Evolutionary conservation across 1,140 invertebrate genomes (phyloP).

Genomic region (Bombus cullumanus): DNA sequence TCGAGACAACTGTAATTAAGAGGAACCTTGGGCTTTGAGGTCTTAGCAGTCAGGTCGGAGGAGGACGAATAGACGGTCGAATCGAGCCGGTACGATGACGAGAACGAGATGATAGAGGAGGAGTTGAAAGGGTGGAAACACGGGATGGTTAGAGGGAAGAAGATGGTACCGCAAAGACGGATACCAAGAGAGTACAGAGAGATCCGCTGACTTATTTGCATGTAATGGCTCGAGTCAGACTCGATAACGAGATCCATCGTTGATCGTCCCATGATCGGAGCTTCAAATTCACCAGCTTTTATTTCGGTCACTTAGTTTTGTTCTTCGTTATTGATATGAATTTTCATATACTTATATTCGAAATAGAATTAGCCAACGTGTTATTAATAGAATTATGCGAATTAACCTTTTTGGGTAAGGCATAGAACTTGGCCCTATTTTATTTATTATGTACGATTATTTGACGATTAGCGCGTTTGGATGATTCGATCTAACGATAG

Average conservation of each 20-base stretch:
- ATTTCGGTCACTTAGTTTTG: background rate
- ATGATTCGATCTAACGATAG: background rate
- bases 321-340: background rate
- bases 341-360: background rate
- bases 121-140: slow-evolving; percentile 40
- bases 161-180: slow-evolving; percentile 62
- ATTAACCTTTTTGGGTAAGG: background rate
- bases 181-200: slow-evolving; percentile 70
- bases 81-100: slow-evolving; percentile 8
- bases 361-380: background rate
- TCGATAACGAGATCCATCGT: slow-evolving; percentile 62
- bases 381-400: background rate
- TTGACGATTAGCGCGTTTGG: background rate
- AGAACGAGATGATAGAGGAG: slow-evolving; percentile 44
- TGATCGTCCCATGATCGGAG: slow-evolving; percentile 1
- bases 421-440: background rate
- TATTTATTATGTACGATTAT: background rate
- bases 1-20: slow-evolving; percentile 83
- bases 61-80: slow-evolving; percentile 41
- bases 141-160: slow-evolving; percentile 18
- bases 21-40: slow-evolving; percentile 79
- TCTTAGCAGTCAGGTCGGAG: slow-evolving; percentile 64
- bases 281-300: background rate
- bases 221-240: slow-evolving; percentile 76
- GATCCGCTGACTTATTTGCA: slow-evolving; percentile 80